Evolutionary conservation across 2,888 invertebrate genomes (phyloP), one percentile per base, ranked within the genome.

Genomic region (Pristionchus maxplancki): DNA sequence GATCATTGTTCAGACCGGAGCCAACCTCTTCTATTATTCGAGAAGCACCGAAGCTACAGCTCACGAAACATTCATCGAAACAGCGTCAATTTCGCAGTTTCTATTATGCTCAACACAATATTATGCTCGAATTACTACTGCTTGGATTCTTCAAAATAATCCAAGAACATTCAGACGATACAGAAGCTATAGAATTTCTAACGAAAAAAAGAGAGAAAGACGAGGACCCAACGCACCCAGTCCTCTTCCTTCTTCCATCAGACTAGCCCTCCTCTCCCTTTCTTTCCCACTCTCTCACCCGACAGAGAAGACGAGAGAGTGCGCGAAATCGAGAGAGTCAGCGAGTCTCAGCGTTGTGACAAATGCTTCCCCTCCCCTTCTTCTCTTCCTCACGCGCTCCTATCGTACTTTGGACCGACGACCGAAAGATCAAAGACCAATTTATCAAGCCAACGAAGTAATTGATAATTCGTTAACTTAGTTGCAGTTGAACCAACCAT

Each of bases 371-470:
- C 74, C 24, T 40, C 37, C 67, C n/a, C 67, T 71, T 71, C 74
- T 40, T 40, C 74, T 24, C 44, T 78, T 78, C 44, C 78, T 40
- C 78, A 78, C 78, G 78, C 78, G 40, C 78, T 48, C 78, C 9
- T 4, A n/a, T 78, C 78, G 78, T 37, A 78, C 78, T 78, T 13
- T 78, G 71, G 20, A 20, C 17, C 11, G 1, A n/a, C 5, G 44
- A 44, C 0, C 44, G 48, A 44, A 17, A 44, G 44, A 44, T 48
- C 78, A 78, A 78, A 78, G 78, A 48, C 48, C 78, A 78, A 78
- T 28, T 5, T 24, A 34, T 58, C 58, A 24, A 24, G n/a, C n/a
- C 5, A n/a, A 4, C 1, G 9, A 8, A 24, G 58, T 24, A 20
- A 58, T 24, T 58, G 24, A n/a, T 24, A 24, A 24, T 58, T 31